Base-by-base conservation (phyloP, 1,140 invertebrate species). In the Pachypsylla venusta region DNA sequence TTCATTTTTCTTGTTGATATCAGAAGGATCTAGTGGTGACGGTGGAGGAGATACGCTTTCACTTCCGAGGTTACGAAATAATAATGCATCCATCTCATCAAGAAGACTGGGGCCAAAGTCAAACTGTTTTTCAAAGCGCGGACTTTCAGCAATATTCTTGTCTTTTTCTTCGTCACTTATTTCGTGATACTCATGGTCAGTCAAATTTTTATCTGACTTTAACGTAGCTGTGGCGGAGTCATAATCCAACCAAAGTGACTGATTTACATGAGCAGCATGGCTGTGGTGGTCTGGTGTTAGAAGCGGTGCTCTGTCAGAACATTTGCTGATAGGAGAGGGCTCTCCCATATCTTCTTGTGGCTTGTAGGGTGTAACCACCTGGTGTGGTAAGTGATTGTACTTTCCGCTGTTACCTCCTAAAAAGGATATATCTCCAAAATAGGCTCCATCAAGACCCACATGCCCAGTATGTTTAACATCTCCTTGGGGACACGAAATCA, bases 381-480 rank as follows among this genome's bases (percentile, higher is more conserved):
- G 88, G 20, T 85, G 80, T 20, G 89, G 89, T 57, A 89, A 73
- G 64, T 83, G 82, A 60, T 83, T 80, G 69, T 87, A 87, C 74
- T 85, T 35, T 48, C 27, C 22, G 55, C 58, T 63, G 25, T 78
- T 83, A 25, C 81, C 80, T 24, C 79, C 81, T 20, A 93, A 74
- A 67, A 92, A 93, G 48, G 88, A 84, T 55, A 98, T 82, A 72
- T 97, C 93, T 0, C 95, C 94, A 71, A 98, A 98, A 68, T 92
- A 92, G 57, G 90, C 89, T 3, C 95, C 95, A 72, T 98, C 95
- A 13, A 95, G 77, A 1, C 96, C 95, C 2, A 98, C 90, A 71
- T 99, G 95, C 1, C 89, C 90, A 0, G 93, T 98, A 69, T 98
- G 95, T 68, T 95, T 92, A 0, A 98, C 80, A 73, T 98, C 94